Evolutionary conservation across 2,113 vertebrate genomes (phyloP).

Genomic region (Calidris pygmaea): DNA sequence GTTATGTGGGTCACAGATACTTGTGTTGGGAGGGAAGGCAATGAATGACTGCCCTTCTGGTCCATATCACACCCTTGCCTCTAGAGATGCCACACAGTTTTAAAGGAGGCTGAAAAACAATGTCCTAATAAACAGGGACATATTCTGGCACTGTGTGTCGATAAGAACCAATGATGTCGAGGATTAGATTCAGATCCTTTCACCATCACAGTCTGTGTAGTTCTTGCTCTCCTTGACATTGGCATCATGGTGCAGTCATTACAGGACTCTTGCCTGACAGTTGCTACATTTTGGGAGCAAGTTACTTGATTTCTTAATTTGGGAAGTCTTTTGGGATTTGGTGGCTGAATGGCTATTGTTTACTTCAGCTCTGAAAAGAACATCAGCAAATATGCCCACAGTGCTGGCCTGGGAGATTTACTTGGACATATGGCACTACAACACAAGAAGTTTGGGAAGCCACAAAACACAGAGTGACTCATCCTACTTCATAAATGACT

Average conservation of each 20-base stretch:
- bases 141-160: not conserved
- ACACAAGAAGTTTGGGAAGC: not conserved
- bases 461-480: slow-evolving; percentile 19
- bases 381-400: not conserved
- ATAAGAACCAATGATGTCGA: not conserved
- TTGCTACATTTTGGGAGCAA: not conserved
- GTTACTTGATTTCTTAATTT: slow-evolving; percentile 5
- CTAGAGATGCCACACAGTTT: not conserved
- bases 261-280: not conserved
- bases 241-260: not conserved
- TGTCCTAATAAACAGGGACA: not conserved
- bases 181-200: not conserved
- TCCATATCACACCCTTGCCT: not conserved
- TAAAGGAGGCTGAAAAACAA: not conserved
- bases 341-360: not conserved
- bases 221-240: not conserved
- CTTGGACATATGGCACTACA: not conserved
- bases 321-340: not conserved
- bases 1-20: not conserved
- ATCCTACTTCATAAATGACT: not conserved
- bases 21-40: not conserved
- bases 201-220: not conserved
- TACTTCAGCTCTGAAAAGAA: not conserved
- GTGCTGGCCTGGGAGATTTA: not conserved
- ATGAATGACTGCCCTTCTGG: not conserved